Evolutionary conservation across 2,113 vertebrate species (phyloP), one percentile per base, ranked within the genome.

Genomic region (Rissa tridactyla): DNA sequence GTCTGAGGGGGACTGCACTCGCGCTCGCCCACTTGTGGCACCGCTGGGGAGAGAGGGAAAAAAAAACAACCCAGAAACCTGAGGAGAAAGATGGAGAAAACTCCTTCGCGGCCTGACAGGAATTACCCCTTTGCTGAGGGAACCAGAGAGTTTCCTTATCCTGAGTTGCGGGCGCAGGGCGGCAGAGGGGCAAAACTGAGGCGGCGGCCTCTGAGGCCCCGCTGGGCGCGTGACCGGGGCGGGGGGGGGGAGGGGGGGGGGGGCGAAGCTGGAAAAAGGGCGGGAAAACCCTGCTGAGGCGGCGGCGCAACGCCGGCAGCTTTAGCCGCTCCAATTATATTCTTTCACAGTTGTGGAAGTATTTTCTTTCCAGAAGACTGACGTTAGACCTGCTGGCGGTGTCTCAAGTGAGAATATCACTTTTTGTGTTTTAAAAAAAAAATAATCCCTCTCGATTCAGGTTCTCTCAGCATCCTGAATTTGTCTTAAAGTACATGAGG

Each of bases 191-290:
- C 19, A 2, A 11, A 4, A 3, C 27, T 11, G n/a, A 16, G 40
- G 32, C 21, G n/a, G 29, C 34, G 4, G 1, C 6, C 34, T 10
- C 62, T 29, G 42, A 25, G 62, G 61, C 7, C 30, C 27, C 7
- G 1, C 7, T 0, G 5, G 15, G 25, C 29, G 6, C 26, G 3
- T 38, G 29, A 34, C 7, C 42, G 42, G 15, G 42, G 15, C 42
- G 23, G 36, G 6, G 34, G 13, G 25, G 38, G 8, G 18, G 23
- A 34, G 6, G 34, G 13, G 25, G 38, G 8, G 18, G 15, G 5
- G 8, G 18, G 15, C 4, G 8, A 10, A 7, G 27, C 15, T 44
- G 42, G 42, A 44, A 77, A 72, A 76, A 42, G 2, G 51, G 76
- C 69, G 40, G 87, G 82, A 83, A 87, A 60, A 16, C 15, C 4